phyloP scores from a whole-genome alignment of 1,140 invertebrate species.

The Drosophila lowei region DNA sequence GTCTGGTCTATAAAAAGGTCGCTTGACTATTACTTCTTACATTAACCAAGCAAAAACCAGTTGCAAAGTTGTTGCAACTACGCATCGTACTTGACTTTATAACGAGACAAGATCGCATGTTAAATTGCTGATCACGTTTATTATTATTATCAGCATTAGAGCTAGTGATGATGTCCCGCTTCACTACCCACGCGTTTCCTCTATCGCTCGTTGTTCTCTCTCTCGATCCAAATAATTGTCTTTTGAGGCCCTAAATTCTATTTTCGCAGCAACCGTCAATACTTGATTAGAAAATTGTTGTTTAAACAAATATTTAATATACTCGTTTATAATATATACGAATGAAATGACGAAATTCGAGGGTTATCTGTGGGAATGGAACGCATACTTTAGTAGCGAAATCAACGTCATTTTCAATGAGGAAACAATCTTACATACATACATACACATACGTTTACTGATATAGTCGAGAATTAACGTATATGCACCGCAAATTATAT shows the following conservation, averaged over 20 bases:
- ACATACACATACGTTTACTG: too few species aligned
- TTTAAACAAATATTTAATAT: slow-evolving; percentile 29
- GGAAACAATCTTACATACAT: not conserved
- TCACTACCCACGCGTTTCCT: not conserved
- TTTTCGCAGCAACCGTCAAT: slow-evolving; percentile 12
- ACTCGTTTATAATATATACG: slow-evolving; percentile 6
- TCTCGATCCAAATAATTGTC: not conserved
- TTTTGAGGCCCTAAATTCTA: not conserved
- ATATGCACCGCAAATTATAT: too few species aligned
- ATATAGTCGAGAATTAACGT: not conserved
- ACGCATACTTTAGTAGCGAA: slow-evolving; percentile 1
- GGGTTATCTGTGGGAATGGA: slow-evolving; percentile 43
- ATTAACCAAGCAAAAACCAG: slow-evolving; percentile 27
- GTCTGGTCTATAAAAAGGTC: not conserved
- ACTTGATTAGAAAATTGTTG: slow-evolving; percentile 48
- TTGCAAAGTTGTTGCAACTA: slow-evolving; percentile 11
- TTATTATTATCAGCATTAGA: not conserved
- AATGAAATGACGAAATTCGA: slow-evolving; percentile 37
- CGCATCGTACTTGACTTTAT: slow-evolving; percentile 8
- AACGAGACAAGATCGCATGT: slow-evolving; percentile 36
- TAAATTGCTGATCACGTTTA: slow-evolving; percentile 3
- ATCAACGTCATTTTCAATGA: slow-evolving; percentile 13
- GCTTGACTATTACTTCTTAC: slow-evolving; percentile 19
- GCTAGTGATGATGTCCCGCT: not conserved
- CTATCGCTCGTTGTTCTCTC: too few species aligned